Evolutionary conservation across 1,140 invertebrate species (phyloP), one percentile per base, ranked within the genome.

Genomic region (Bombus polaris): DNA sequence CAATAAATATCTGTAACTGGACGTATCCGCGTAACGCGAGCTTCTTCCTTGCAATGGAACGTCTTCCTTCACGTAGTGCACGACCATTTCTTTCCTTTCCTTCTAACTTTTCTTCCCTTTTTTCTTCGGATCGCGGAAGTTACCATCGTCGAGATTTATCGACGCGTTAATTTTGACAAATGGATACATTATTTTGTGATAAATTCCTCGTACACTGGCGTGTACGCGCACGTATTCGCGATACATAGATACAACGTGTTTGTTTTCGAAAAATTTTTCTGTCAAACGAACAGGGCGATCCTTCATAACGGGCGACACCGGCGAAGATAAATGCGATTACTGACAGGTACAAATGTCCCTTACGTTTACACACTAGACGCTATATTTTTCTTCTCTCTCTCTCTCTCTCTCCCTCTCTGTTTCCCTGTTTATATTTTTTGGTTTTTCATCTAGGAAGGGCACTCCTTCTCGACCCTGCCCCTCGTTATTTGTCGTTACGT

Each of bases 331-430:
- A 91, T 91, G 87, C 47, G 87, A 88, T 88, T 75, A 78, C 53
- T 57, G 89, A 90, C 89, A 88, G 81, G 80, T 90, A 91, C 89
- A 90, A 91, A 91, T 91, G 84, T 83, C 87, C 68, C 53, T 89
- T 86, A 77, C 76, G 62, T 90, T 90, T 89, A 85, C 83, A 83
- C 79, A 53, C 66, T 78, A 83, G 37, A 42, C 47, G 70, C 66
- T 81, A 70, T 12, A 32, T 85, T 78, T 85, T 88, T 85, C 59
- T 66, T 15, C 13, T 35, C 13, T 15, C n/a, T 84, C 37, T 15
- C n/a, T 84, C 37, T 22, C 13, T 35, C 25, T 47, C 35, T 47
- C 10, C 1, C 2, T 1, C 32, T 35, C 32, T 18, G 2, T 35
- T n/a, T 13, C 53, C 35, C 9, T 39, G 47, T 53, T 53, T 22